phyloP scores from a whole-genome alignment of 2,888 invertebrate genomes.

The Cataglyphis livida region DNA sequence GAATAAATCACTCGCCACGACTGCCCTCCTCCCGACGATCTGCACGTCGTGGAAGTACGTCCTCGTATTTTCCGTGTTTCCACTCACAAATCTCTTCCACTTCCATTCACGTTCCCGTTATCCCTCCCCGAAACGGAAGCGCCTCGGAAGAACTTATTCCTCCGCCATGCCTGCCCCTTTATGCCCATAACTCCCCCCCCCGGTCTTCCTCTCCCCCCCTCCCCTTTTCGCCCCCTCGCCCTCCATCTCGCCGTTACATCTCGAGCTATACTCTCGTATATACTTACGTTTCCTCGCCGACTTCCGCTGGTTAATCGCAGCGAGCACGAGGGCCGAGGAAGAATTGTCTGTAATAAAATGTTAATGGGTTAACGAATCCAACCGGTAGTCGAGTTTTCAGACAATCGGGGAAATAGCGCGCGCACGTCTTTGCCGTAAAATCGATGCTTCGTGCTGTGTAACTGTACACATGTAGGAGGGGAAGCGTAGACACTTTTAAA shows the following conservation, averaged over 20 bases:
- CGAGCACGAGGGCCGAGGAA: constrained; percentile 57
- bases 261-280: constrained; percentile 12
- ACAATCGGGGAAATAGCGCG: constrained; percentile 42
- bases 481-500: not conserved
- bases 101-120: constrained; percentile 58
- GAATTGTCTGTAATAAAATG: constrained; percentile 79
- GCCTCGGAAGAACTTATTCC: constrained; percentile 67
- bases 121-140: constrained; percentile 63
- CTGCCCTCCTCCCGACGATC: constrained; percentile 42
- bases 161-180: constrained; percentile 29
- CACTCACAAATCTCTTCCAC: constrained; percentile 66
- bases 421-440: not conserved
- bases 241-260: constrained; percentile 51
- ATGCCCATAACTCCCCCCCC: not conserved
- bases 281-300: constrained; percentile 43
- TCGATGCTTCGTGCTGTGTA: not conserved
- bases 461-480: not conserved
- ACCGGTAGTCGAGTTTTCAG: constrained; percentile 49
- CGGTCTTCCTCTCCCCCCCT: no score
- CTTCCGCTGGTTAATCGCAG: constrained; percentile 48
- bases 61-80: constrained; percentile 62
- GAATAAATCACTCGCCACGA: constrained; percentile 52
- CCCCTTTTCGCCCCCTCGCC: not conserved
- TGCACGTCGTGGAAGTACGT: constrained; percentile 50
- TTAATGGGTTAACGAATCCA: constrained; percentile 78